Base-by-base conservation (phyloP, 2,797 vertebrate genomes). In the Coregonus suidteri region DNA sequence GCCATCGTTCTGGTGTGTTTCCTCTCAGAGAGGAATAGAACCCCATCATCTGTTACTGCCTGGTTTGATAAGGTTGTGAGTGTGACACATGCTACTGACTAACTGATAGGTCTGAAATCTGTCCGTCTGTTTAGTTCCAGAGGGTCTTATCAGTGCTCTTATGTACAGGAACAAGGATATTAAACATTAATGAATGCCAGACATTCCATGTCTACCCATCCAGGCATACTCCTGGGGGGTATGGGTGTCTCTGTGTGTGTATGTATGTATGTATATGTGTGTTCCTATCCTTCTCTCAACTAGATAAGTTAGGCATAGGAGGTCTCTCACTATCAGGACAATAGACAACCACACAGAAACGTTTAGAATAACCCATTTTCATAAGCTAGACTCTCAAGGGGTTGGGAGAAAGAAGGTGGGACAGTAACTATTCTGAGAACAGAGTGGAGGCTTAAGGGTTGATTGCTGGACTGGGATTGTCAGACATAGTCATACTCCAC, bases 71-170 rank as follows among this genome's bases (percentile, higher is more conserved):
- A 4, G 3, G 37, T n/a, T 18, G 18, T 34, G 67, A 37, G 35
- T 2, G 4, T 78, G 74, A 16, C n/a, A 7, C 31, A 35, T 35
- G 65, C 34, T 67, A 67, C 3, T 16, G 71, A 16, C 15, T 35
- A 54, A 54, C 4, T 14, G 51, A 56, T 14, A 59, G 16, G 72
- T 16, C 7, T 51, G 20, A 9, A 74, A 59, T 74, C 54, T 65
- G n/a, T 14, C 59, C 4, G 41, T 75, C 51, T 54, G 25, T 56
- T 65, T 20, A 6, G 59, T 34, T 47, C 34, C 37, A 82, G 86
- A 79, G 89, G 84, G 86, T 86, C 85, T 88, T 90, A 85, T 69
- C 75, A 51, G 35, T 59, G 81, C 83, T 85, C 74, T 82, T 82
- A 35, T 82, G 73, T 80, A 87, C 56, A 85, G 84, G 75, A 83